Evolutionary conservation across 2,888 invertebrate genomes (phyloP), one percentile per base, ranked within the genome.

Genomic region (Metalampra italica): DNA sequence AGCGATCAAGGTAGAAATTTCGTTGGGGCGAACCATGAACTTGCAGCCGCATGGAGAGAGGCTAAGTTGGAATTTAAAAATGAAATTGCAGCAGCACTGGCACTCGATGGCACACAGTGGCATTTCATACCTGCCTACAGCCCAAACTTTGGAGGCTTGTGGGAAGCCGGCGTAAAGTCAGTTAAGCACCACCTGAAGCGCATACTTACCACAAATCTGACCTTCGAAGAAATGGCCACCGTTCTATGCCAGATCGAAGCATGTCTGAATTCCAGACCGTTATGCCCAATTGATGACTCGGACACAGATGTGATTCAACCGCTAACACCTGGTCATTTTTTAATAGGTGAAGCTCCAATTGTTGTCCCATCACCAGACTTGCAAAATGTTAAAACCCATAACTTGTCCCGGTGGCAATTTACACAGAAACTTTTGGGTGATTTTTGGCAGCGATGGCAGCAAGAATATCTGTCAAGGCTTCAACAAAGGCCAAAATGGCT

Each of bases 391-490:
- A 46, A 50, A 34, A 29, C 50, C 8, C 40, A 14, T 15, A 29
- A 44, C 8, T 22, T 54, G 29, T 39, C 55, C 12, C 34, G 59
- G 42, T 61, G 63, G 63, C 43, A 51, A 9, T 22, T 60, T 7
- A 50, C 38, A 11, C 59, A 61, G 53, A 55, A 52, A 43, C 59
- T 60, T 48, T 45, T 59, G 1, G 43, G 48, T 29, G 49, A 54
- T 45, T 63, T 63, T 43, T 61, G 63, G 60, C 30, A 9, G 7
- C n/a, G n/a, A n/a, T n/a, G n/a, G n/a, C n/a, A n/a, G n/a, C n/a
- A n/a, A n/a, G n/a, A n/a, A n/a, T n/a, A n/a, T n/a, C n/a, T 30
- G n/a, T n/a, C n/a, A n/a, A n/a, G n/a, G n/a, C n/a, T n/a, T n/a
- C n/a, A n/a, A n/a, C n/a, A n/a, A n/a, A n/a, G n/a, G n/a, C n/a